phyloP scores from a whole-genome alignment of 2,888 invertebrate species.

The Ethmia dodecea region DNA sequence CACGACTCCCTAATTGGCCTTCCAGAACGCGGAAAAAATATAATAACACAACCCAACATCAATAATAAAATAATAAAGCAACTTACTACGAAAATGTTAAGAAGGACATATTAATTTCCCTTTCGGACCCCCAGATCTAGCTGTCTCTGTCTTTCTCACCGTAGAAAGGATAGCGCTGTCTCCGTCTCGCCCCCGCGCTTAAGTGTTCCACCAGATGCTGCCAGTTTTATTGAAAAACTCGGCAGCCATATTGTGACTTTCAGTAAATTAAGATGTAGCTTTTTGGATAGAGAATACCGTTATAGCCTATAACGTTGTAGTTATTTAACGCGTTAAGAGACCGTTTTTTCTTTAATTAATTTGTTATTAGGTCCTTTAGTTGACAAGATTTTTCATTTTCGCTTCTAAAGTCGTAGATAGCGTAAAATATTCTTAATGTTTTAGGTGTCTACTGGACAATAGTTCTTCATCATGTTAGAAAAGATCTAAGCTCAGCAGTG shows the following conservation, averaged over 20 bases:
- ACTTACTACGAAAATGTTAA: constrained; percentile 51
- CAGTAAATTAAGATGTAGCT: constrained; percentile 73
- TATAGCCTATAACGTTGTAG: constrained; percentile 32
- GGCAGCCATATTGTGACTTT: constrained; percentile 62
- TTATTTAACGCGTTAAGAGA: constrained; percentile 25
- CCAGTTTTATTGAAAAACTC: constrained; percentile 75
- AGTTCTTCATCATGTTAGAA: too few species aligned
- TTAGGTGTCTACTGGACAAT: too few species aligned
- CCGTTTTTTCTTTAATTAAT: constrained; percentile 4
- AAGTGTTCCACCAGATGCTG: constrained; percentile 70
- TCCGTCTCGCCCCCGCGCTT: constrained; percentile 57
- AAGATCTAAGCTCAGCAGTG: too few species aligned
- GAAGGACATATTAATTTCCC: constrained; percentile 76
- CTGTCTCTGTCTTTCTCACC: constrained; percentile 35
- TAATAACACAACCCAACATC: constrained; percentile 25
- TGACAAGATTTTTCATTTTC: too few species aligned
- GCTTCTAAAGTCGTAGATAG: too few species aligned
- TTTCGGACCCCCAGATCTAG: constrained; percentile 34
- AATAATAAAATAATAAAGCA: constrained; percentile 68
- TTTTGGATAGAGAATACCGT: constrained; percentile 35
- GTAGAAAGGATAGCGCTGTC: constrained; percentile 27
- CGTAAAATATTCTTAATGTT: too few species aligned
- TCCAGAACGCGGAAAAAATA: constrained; percentile 11
- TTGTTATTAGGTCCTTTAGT: not conserved
- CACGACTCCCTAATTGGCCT: constrained; percentile 7